A percentile compares a stretch with the other conserved stretches of the same genome.
Evolutionary conservation across 2,797 vertebrate genomes (phyloP).

Genomic region (Acrocephalus scirpaceus): DNA sequence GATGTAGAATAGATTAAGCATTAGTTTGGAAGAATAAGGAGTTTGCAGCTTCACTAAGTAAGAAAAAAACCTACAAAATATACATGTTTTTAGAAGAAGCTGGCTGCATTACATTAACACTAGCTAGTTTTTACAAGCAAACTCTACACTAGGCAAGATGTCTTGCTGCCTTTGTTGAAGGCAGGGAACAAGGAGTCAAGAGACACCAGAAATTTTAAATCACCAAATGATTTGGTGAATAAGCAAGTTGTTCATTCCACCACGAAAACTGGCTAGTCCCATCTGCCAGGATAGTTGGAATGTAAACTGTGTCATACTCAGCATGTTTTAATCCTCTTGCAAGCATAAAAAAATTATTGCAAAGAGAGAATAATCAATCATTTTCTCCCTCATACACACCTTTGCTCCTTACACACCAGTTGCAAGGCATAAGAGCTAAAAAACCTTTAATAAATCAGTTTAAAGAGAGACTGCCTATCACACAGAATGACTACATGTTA

Average conservation of each 20-base stretch:
- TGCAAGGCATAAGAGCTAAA: not conserved
- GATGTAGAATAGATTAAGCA: not conserved
- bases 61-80: not conserved
- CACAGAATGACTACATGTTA: not conserved
- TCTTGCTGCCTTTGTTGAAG: not conserved
- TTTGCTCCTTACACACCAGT: not conserved
- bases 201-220: not conserved
- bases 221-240: not conserved
- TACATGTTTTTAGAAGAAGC: not conserved
- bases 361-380: not conserved
- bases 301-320: not conserved
- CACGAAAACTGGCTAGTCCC: not conserved
- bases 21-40: not conserved
- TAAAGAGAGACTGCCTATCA: not conserved
- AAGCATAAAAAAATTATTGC: not conserved
- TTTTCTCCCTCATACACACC: not conserved
- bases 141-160: not conserved
- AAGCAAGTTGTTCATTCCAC: not conserved
- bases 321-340: not conserved
- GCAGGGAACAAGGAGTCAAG: not conserved
- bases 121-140: not conserved
- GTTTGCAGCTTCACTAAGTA: not conserved
- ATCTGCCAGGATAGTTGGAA: not conserved
- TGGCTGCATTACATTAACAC: not conserved
- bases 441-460: not conserved